phyloP scores from a whole-genome alignment of 2,797 vertebrate genomes.

The Ispidina picta region DNA sequence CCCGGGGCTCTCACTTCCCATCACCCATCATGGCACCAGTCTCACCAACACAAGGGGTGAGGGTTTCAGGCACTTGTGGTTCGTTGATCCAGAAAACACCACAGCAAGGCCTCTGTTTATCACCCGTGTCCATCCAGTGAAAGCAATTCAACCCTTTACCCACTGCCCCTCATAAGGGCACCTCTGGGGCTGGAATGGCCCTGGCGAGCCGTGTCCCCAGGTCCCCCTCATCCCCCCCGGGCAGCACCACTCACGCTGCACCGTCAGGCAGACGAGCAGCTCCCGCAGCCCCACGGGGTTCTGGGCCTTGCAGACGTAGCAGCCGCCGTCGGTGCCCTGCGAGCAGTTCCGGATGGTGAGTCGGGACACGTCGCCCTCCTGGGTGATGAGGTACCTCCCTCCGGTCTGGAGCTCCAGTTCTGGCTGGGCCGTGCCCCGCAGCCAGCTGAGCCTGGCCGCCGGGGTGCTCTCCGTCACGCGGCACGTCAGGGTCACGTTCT shows the following conservation, averaged over 20 bases:
- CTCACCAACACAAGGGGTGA: background rate
- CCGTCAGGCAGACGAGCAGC: constrained; percentile 85
- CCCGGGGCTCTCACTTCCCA: background rate
- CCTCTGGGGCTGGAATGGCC: accelerated
- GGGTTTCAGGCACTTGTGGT: background rate
- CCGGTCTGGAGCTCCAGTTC: constrained; percentile 68
- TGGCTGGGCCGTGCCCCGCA: constrained; percentile 68
- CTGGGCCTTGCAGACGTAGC: constrained; percentile 89
- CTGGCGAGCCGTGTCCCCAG: background rate
- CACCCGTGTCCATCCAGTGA: accelerated
- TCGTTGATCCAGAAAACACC: accelerated
- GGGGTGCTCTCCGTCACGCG: constrained; percentile 70
- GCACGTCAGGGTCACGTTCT: constrained; percentile 82
- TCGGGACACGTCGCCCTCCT: constrained; percentile 63
- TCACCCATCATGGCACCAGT: background rate
- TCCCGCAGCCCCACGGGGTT: constrained; percentile 81
- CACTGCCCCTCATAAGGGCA: background rate
- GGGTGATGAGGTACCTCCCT: constrained; percentile 77
- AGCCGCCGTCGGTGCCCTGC: constrained; percentile 80
- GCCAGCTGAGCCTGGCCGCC: constrained; percentile 83
- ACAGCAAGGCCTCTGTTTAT: background rate
- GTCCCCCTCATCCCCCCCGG: background rate
- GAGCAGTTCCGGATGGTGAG: constrained; percentile 89
- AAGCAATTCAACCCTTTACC: background rate
- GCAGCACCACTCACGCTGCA: constrained; percentile 81